Conservation (phyloP, 2,113 vertebrate species). For the Cichladusa arquata region DNA sequence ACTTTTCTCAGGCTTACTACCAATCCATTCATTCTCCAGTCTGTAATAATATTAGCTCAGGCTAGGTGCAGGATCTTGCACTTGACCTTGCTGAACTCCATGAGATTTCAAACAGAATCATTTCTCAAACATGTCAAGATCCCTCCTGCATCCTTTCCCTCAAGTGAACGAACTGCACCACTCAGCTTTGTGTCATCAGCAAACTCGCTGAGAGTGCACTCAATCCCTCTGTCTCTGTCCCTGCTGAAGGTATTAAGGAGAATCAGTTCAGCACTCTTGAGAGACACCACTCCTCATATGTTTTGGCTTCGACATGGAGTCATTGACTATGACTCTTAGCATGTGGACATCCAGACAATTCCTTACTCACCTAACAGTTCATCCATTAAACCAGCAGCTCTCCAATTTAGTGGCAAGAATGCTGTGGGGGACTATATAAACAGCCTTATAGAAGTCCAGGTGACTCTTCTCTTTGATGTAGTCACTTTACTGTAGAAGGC, state of each 20-base stretch:
- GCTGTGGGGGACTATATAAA: background rate
- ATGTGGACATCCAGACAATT: background rate
- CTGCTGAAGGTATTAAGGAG: background rate
- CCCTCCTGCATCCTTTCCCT: background rate
- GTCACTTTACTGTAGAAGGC: background rate
- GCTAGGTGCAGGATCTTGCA: background rate
- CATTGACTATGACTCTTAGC: background rate
- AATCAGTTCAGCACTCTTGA: background rate
- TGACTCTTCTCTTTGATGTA: background rate
- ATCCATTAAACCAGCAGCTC: background rate
- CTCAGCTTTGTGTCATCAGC: background rate
- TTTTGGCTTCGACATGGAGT: background rate
- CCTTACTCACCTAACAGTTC: background rate
- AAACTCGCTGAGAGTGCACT: background rate
- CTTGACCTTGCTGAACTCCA: background rate
- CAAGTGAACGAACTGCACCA: background rate
- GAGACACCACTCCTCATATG: background rate
- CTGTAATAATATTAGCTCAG: background rate
- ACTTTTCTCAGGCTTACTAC: background rate
- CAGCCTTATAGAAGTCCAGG: background rate
- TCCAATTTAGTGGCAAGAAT: background rate
- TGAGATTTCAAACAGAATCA: background rate
- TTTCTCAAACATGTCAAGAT: background rate
- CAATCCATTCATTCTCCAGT: background rate
- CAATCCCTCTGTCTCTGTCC: background rate